Conservation (phyloP, 2,797 vertebrate genomes). For the Acomys russatus region DNA sequence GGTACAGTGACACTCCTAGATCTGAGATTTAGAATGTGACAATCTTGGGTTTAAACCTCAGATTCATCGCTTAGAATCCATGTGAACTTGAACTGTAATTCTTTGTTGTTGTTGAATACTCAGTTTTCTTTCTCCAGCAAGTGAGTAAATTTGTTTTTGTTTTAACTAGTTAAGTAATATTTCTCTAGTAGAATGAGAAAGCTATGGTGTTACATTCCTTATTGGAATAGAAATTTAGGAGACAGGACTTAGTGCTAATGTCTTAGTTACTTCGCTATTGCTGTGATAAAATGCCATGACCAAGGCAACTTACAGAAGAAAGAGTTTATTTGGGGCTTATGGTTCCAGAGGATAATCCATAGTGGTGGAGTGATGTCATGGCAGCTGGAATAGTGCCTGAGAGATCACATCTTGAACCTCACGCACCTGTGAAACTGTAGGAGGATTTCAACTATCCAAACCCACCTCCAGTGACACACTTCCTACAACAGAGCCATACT, state of each 20-base stretch:
- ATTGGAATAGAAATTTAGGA: not conserved
- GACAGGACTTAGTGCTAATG: not conserved
- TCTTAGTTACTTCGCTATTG: not conserved
- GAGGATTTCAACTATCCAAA: not conserved
- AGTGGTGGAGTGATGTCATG: not conserved
- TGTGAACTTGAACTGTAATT: not conserved
- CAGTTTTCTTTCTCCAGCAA: slow-evolving; percentile 6
- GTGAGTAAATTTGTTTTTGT: not conserved
- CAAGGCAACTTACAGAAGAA: not conserved
- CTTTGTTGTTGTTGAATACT: not conserved
- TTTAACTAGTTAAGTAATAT: not conserved
- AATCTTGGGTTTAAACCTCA: slow-evolving; percentile 20
- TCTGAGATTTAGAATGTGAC: not conserved
- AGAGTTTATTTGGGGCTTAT: not conserved
- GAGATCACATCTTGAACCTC: not conserved
- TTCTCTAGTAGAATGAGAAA: slow-evolving; percentile 14
- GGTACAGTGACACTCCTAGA: not conserved
- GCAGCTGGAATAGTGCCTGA: not conserved
- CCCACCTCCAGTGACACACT: not conserved
- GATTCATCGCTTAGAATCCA: not conserved
- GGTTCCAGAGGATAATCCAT: not conserved
- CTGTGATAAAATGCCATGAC: not conserved
- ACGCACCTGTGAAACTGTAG: not conserved
- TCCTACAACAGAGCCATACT: not conserved
- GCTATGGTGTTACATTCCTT: not conserved